These are phyloP conservation scores for Styela clava DNA, from an alignment of 23 tunicate species.

Conservation along the genomic window DNA sequence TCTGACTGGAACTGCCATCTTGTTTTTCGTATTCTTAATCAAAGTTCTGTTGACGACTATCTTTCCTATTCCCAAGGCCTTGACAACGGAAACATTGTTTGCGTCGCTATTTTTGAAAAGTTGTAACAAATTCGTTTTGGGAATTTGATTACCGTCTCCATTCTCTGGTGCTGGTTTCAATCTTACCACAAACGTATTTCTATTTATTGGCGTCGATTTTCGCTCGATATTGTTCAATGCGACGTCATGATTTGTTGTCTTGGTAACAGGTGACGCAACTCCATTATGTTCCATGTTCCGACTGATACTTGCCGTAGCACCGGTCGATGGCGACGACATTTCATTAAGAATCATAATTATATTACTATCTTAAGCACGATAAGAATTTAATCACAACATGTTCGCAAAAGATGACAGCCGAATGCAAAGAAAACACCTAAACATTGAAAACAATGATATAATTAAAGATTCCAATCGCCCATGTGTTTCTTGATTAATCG, in stretches of 20 bases:
- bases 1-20: background rate
- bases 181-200: constrained; percentile 23
- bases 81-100: constrained; percentile 17
- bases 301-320: background rate
- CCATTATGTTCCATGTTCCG: background rate
- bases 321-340: constrained; percentile 3
- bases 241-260: background rate
- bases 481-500: too few relatives aligned
- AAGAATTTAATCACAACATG: too few relatives aligned
- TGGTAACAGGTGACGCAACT: background rate
- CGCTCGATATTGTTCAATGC: background rate
- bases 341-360: constrained; percentile 13
- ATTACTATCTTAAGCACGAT: too few relatives aligned
- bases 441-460: too few relatives aligned
- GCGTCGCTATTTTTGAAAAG: constrained; percentile 3
- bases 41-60: constrained; percentile 13
- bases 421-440: too few relatives aligned
- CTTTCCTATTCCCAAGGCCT: constrained; percentile 16
- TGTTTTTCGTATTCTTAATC: constrained; percentile 3
- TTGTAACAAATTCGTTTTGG: constrained; percentile 11
- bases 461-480: too few relatives aligned
- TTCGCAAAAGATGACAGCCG: too few relatives aligned
- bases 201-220: background rate
- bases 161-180: constrained; percentile 7
- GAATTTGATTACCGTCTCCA: background rate